phyloP scores from a whole-genome alignment of 2,797 vertebrate species.

The Hipposideros larvatus region DNA sequence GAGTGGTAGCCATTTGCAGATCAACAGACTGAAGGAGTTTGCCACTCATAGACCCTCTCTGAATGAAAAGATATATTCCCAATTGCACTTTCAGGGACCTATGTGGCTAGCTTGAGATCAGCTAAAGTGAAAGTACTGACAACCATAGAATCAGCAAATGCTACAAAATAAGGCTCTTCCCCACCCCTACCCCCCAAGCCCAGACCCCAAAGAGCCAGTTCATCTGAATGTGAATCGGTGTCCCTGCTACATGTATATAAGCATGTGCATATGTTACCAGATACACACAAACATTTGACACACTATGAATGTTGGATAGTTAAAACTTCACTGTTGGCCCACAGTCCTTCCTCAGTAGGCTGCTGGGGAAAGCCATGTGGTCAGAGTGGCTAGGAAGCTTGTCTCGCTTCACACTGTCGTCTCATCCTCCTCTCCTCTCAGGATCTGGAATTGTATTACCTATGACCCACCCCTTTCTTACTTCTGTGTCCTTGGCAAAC shows the following conservation, averaged over 20 bases:
- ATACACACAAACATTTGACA: not conserved
- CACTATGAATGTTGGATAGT: not conserved
- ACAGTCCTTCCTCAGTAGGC: not conserved
- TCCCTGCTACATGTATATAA: not conserved
- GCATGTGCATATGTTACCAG: not conserved
- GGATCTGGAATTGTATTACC: not conserved
- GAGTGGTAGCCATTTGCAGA: not conserved
- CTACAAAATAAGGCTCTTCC: not conserved
- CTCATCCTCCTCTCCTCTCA: not conserved
- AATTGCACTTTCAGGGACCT: not conserved
- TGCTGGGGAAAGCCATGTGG: not conserved
- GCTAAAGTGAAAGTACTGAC: not conserved
- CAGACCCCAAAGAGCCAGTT: not conserved
- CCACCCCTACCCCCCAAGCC: too few relatives aligned
- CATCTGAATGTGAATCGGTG: not conserved
- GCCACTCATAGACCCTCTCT: not conserved
- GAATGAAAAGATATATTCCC: not conserved
- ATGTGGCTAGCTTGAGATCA: not conserved
- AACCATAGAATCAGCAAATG: not conserved
- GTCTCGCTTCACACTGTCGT: not conserved
- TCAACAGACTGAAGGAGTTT: not conserved
- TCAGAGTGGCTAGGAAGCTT: not conserved
- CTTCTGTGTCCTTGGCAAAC: not conserved
- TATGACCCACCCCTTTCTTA: not conserved
- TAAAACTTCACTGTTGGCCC: not conserved